Evolutionary conservation across 2,888 invertebrate genomes (phyloP).

Genomic region (Anthophora plumipes): DNA sequence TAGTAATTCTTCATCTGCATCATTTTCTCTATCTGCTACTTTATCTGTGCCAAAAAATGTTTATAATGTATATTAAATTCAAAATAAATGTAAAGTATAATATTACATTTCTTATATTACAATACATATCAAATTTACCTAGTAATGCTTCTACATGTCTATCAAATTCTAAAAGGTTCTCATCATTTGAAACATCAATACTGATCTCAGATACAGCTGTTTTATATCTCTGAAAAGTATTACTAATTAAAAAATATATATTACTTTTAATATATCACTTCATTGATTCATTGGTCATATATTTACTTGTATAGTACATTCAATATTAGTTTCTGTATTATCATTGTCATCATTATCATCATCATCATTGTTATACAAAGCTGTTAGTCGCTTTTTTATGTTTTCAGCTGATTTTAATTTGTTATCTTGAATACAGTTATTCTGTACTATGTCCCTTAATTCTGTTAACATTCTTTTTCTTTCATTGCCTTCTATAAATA

Average conservation of each 20-base stretch:
- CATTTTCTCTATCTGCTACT: background rate
- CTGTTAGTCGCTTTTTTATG: constrained; percentile 25
- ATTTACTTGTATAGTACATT: constrained; percentile 36
- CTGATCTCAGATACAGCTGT: constrained; percentile 52
- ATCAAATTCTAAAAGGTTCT: constrained; percentile 60
- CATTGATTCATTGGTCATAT: background rate
- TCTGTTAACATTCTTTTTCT: constrained; percentile 62
- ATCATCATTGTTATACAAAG: background rate
- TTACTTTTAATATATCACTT: background rate
- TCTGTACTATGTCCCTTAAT: constrained; percentile 65
- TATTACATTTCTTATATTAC: background rate
- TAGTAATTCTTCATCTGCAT: constrained; percentile 74
- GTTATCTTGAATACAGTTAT: constrained; percentile 61
- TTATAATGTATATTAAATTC: background rate
- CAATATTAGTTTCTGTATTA: constrained; percentile 2
- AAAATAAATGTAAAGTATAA: background rate
- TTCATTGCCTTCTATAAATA: constrained; percentile 47
- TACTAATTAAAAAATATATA: background rate
- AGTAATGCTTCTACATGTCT: constrained; percentile 63
- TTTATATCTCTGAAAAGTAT: constrained; percentile 66
- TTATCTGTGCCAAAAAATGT: constrained; percentile 23
- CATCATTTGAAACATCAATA: constrained; percentile 52
- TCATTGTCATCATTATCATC: background rate
- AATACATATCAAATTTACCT: constrained; percentile 53
- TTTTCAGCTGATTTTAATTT: constrained; percentile 55